Conservation (phyloP, 2,888 invertebrate genomes). For the Lithophane socia region DNA sequence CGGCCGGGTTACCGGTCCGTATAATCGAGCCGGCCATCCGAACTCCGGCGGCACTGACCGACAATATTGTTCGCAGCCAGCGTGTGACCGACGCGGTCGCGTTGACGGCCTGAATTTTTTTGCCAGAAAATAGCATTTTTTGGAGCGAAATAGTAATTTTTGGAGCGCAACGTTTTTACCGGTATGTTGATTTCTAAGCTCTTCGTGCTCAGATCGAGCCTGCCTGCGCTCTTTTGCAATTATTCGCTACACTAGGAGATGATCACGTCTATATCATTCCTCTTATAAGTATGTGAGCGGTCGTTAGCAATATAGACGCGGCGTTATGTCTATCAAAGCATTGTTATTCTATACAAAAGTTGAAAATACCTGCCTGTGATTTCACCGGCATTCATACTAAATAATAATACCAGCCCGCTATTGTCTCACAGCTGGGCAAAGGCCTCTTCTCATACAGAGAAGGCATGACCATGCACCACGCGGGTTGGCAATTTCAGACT, state of each 20-base stretch:
- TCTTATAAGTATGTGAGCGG: not conserved
- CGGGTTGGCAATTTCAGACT: too few species aligned
- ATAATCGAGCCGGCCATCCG: constrained; percentile 77
- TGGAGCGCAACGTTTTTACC: constrained; percentile 39
- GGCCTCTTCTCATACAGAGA: too few species aligned
- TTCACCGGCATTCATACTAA: not conserved
- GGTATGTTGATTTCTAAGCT: constrained; percentile 31
- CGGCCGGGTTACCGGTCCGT: constrained; percentile 67
- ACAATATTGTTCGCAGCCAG: constrained; percentile 64
- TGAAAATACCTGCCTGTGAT: not conserved
- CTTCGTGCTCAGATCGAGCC: not conserved
- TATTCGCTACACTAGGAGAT: not conserved
- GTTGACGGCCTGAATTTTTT: constrained; percentile 44
- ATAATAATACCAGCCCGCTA: too few species aligned
- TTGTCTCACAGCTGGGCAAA: too few species aligned
- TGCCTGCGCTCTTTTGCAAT: not conserved
- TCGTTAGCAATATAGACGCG: not conserved
- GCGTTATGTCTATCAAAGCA: not conserved
- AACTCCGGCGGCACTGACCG: constrained; percentile 54
- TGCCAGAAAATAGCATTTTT: constrained; percentile 53
- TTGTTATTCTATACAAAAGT: not conserved
- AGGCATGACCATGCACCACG: too few species aligned
- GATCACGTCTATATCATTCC: not conserved
- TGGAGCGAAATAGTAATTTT: constrained; percentile 54
- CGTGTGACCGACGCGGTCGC: constrained; percentile 52